These are phyloP conservation scores for Lophotriccus pileatus DNA, from an alignment of 2,797 vertebrate species.

Conservation along the genomic window DNA sequence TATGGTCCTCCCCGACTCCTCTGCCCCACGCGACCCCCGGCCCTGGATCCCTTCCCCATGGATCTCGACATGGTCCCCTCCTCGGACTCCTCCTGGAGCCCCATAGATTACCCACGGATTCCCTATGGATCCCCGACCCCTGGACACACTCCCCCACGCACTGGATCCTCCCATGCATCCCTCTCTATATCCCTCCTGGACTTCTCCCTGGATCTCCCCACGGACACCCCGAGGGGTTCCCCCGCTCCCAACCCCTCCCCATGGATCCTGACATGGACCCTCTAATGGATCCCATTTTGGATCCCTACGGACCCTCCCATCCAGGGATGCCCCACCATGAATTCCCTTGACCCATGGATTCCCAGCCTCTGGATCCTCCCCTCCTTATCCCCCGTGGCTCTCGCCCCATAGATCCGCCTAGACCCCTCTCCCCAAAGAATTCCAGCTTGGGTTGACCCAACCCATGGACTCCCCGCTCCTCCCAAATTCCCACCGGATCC, in stretches of 20 bases:
- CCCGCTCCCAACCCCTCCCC: neutral
- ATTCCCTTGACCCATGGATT: neutral
- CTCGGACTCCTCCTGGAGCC: neutral
- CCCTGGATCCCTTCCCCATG: neutral
- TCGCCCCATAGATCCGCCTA: neutral
- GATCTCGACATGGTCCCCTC: neutral
- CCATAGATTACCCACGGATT: neutral
- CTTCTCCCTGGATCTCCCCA: neutral
- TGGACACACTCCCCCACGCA: neutral
- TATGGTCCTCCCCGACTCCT: neutral
- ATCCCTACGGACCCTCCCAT: neutral
- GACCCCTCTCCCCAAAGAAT: neutral
- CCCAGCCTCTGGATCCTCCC: neutral
- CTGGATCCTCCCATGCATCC: neutral
- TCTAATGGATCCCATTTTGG: neutral
- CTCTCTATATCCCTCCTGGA: neutral
- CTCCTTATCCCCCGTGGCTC: fast-evolving
- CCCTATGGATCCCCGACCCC: neutral
- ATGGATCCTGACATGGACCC: neutral
- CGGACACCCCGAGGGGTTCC: neutral
- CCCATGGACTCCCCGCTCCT: neutral
- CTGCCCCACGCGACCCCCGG: neutral
- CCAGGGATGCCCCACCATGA: neutral
- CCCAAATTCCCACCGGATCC: neutral
- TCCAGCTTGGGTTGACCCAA: neutral